These are phyloP conservation scores for Parazoanthus atlanticus DNA, from an alignment of 92 coral and sea anemone genomes.

Conservation along the genomic window DNA sequence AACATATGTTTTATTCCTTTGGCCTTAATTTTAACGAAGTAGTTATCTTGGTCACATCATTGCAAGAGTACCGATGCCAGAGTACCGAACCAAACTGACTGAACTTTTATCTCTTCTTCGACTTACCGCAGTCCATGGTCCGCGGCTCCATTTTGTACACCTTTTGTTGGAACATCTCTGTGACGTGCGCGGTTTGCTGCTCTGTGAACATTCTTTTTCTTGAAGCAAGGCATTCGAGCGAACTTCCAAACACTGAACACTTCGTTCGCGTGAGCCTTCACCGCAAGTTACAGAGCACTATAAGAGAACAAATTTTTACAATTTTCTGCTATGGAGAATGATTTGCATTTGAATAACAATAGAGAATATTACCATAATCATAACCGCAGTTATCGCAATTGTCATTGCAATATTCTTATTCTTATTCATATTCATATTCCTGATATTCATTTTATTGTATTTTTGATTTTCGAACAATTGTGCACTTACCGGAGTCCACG, in stretches of 20 bases:
- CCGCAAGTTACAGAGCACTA: constrained; percentile 43
- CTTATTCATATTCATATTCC: too few species aligned
- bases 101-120: neutral
- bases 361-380: neutral
- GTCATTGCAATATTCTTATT: too few species aligned
- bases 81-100: neutral
- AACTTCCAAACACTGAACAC: constrained; percentile 27
- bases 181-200: constrained; percentile 21
- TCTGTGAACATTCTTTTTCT: constrained; percentile 19
- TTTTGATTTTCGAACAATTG: neutral
- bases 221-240: constrained; percentile 23
- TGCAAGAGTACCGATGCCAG: too few species aligned
- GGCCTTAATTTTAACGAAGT: too few species aligned
- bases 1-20: too few species aligned
- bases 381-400: neutral
- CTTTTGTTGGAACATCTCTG: constrained; percentile 14
- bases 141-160: constrained; percentile 38
- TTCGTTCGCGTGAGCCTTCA: constrained; percentile 34
- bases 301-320: neutral
- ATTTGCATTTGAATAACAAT: neutral
- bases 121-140: constrained; percentile 39
- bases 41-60: too few species aligned
- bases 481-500: constrained; percentile 26
- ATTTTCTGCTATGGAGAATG: too few species aligned
- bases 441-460: neutral